Base-by-base conservation (phyloP, 1,140 invertebrate species). In the Teleogryllus occipitalis region DNA sequence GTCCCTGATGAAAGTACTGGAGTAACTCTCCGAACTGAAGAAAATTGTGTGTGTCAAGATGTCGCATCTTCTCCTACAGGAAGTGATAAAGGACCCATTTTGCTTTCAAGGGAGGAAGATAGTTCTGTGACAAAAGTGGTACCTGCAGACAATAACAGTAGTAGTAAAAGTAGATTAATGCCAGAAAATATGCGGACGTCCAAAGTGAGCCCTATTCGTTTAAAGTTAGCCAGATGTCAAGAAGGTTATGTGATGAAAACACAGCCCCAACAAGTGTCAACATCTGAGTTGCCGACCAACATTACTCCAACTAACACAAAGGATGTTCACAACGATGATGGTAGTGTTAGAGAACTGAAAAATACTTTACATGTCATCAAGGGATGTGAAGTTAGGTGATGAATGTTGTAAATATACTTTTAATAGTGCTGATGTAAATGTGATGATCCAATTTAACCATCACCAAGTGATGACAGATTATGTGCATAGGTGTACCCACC, bases 311-410 rank as follows among this genome's bases (percentile, higher is more conserved):
- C 73, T 76, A 83, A 83, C 78, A 82, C 82, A 75, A 84, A 83
- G 80, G 85, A 84, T 72, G 54, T 65, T 65, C 54, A 14, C 54
- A 65, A 18, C 18, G 82, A 82, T 47, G 78, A 81, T 79, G 75
- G 47, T 22, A 80, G 22, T 48, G 54, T 65, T 65, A 65, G 54
- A 14, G 54, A 65, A 2, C 54, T 65, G 54, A 65, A 65, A 65
- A 65, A 65, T 18, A 65, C 80, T 74, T 47, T 77, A 80, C 77
- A 21, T 27, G 74, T 47, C n/a, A 72, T 72, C 46, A 21, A 94
- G 89, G 92, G 93, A 88, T 93, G 93, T 88, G 92, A 94, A 89
- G 93, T 94, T 90, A 94, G 93, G 91, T 94, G 93, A 95, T 94
- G 92, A 90, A 89, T 81, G 83, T 84, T 84, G 84, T 80, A 83